Base-by-base conservation (phyloP, 1,140 invertebrate genomes). In the Drosophila pseudoobscura region DNA sequence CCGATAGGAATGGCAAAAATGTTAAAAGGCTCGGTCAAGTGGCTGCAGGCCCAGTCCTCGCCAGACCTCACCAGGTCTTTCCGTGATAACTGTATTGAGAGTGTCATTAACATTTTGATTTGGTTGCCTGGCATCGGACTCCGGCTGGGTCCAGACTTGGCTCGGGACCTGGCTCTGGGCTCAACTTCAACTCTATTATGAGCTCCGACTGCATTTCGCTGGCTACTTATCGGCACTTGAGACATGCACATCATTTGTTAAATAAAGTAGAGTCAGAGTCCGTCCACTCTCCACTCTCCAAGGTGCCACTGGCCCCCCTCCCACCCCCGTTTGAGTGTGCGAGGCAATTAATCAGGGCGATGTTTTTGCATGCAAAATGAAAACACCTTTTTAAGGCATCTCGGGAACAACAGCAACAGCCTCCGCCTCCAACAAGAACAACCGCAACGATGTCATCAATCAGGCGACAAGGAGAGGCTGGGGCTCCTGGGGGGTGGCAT, bases 41-140 rank as follows among this genome's bases (percentile, higher is more conserved):
- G 66, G 60, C 22, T 58, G 63, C 46, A 51, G 55, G 4, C 24
- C 24, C 24, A 24, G 24, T 24, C 24, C 20, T 39, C 35, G 24
- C 11, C 35, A 13, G 39, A 13, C 44, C 31, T 43, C 20, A 24
- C 15, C 24, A 17, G 43, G 26, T 46, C 54, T 17, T 6, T 15
- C 43, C 31, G 44, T 88, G 84, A 88, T 90, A 90, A 89, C 88
- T 90, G 82, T 90, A 90, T 89, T 90, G 82, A 90, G 88, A 90
- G 89, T 88, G 88, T 90, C 88, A 90, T 90, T 90, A 90, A 90
- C 88, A 90, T 90, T 90, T 90, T 90, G 88, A 90, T 90, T 87
- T 78, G 84, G 78, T 76, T 64, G 68, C 49, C 77, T 52, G 59
- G 58, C 50, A 56, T 44, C 24, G 45, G 45, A 24, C 29, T 31